Evolutionary conservation across 1,140 invertebrate species (phyloP).

Genomic region (Microvelia longipes): DNA sequence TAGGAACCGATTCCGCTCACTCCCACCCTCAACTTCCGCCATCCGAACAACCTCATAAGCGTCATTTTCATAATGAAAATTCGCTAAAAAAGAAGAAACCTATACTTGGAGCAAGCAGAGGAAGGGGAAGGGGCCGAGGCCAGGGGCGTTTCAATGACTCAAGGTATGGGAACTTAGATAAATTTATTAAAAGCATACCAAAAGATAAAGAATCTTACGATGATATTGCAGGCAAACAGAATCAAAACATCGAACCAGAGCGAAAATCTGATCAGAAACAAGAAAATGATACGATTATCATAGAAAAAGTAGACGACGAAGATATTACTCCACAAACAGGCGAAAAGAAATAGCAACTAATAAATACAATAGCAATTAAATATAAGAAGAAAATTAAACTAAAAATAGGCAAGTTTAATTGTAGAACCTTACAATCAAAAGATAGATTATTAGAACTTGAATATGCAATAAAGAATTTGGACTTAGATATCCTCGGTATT

Average conservation of each 20-base stretch:
- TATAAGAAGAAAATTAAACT: background rate
- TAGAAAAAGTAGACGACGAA: background rate
- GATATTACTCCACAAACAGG: background rate
- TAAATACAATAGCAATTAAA: background rate
- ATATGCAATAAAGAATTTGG: background rate
- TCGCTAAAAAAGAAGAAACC: background rate
- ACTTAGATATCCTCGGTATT: conserved; percentile 4
- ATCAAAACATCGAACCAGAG: background rate
- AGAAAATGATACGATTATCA: background rate
- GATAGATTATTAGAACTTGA: conserved; percentile 4
- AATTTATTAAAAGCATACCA: background rate
- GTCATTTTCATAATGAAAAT: too few relatives aligned
- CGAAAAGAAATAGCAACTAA: background rate
- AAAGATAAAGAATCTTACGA: background rate
- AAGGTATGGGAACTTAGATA: background rate
- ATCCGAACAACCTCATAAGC: too few relatives aligned
- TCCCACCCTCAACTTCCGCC: too few relatives aligned
- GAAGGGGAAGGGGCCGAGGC: background rate
- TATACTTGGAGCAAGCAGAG: background rate
- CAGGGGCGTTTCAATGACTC: background rate
- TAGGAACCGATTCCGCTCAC: too few relatives aligned
- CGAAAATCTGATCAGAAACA: background rate
- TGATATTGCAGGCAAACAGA: background rate
- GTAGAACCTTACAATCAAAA: conserved; percentile 4
- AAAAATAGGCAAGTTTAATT: conserved; percentile 3